phyloP scores from a whole-genome alignment of 2,113 vertebrate species.

The Penelope pileata region DNA sequence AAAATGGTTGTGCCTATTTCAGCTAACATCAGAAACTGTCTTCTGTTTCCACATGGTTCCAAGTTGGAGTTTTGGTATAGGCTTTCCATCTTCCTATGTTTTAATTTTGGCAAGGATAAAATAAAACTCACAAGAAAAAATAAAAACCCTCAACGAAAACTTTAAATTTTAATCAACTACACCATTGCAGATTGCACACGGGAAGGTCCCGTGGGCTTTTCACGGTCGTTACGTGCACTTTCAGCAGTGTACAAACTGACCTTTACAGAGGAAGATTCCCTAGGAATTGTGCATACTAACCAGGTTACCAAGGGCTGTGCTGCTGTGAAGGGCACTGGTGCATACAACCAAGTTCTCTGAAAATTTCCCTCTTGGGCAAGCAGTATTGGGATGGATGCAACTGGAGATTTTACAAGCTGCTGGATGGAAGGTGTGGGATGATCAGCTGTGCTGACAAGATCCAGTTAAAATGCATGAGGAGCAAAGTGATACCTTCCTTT shows the following conservation, averaged over 20 bases:
- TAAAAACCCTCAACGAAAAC: background rate
- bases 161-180: background rate
- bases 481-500: background rate
- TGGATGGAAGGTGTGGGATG: background rate
- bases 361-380: background rate
- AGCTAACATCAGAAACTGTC: background rate
- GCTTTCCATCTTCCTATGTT: background rate
- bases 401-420: background rate
- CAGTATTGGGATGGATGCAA: background rate
- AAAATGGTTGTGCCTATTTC: constrained; percentile 21
- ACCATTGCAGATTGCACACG: background rate
- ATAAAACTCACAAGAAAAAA: background rate
- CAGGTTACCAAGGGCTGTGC: rapidly evolving
- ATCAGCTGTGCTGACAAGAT: background rate
- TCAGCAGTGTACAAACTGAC: background rate
- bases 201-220: background rate
- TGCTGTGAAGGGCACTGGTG: background rate
- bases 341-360: rapidly evolving
- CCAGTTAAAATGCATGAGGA: background rate
- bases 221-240: rapidly evolving
- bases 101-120: background rate
- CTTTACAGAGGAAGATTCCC: constrained; percentile 1
- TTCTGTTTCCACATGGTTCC: background rate
- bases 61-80: background rate
- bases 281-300: background rate